Evolutionary conservation across 2,113 vertebrate genomes (phyloP).

Genomic region (Paradoxurus hermaphroditus): DNA sequence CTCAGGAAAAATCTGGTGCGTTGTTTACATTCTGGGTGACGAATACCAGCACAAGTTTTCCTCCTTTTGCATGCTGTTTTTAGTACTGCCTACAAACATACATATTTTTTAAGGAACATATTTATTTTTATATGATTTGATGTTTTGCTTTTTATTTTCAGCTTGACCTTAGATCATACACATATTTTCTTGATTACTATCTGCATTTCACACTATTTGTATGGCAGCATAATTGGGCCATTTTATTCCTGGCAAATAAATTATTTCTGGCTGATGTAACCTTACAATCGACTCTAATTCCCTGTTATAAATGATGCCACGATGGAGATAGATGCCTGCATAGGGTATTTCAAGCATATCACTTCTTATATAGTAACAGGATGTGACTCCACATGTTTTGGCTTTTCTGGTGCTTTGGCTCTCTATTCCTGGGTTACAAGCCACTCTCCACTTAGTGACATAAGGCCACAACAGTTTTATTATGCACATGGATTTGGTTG

Average conservation of each 20-base stretch:
- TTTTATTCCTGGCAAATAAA: neutral
- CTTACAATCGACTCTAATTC: neutral
- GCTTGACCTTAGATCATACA: neutral
- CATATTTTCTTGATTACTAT: neutral
- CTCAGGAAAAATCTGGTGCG: neutral
- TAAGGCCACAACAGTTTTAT: neutral
- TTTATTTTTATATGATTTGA: neutral
- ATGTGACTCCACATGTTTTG: neutral
- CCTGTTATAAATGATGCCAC: neutral
- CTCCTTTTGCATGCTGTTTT: neutral
- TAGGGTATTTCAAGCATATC: neutral
- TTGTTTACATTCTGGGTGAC: neutral
- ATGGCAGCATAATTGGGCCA: neutral
- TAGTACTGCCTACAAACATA: neutral
- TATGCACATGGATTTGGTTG: neutral
- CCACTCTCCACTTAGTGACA: neutral
- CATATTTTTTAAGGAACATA: neutral
- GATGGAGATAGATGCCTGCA: neutral
- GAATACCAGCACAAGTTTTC: neutral
- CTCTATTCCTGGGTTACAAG: neutral
- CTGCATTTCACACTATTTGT: neutral
- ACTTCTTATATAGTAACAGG: neutral
- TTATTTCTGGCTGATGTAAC: neutral
- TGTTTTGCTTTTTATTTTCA: slow-evolving; percentile 6
- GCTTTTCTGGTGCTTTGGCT: neutral